These are phyloP conservation scores for Phodopus roborovskii DNA, from an alignment of 2,113 vertebrate genomes.

Conservation along the genomic window DNA sequence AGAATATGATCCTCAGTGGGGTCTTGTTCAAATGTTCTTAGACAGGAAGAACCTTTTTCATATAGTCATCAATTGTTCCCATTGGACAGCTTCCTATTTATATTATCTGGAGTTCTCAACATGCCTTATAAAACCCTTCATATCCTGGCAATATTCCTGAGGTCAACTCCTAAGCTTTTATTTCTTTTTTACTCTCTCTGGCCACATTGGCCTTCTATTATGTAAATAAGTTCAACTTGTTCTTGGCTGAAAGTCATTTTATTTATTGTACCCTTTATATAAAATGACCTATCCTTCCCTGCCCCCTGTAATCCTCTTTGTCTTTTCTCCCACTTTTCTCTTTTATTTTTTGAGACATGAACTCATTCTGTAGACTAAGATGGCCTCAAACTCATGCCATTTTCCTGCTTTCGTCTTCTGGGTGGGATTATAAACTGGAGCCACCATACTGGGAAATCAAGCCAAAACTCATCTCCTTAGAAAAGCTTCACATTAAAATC, in stretches of 20 bases:
- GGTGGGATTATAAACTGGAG: neutral
- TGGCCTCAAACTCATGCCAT: neutral
- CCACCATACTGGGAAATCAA: neutral
- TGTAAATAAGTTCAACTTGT: constrained; percentile 57
- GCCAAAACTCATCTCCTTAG: neutral
- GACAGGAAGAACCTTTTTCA: neutral
- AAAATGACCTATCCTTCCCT: constrained; percentile 21
- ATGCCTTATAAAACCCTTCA: neutral
- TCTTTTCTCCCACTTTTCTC: neutral
- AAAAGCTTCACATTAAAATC: constrained; percentile 35
- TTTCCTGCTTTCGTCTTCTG: neutral
- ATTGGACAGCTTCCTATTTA: neutral
- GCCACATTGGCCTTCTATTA: neutral
- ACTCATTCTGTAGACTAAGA: neutral
- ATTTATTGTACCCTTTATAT: neutral
- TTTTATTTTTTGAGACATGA: neutral
- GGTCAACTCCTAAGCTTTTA: neutral
- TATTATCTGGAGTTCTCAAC: constrained; percentile 1
- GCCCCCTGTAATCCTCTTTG: neutral
- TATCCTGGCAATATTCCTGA: constrained; percentile 3
- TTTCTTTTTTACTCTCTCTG: constrained; percentile 26
- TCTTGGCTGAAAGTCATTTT: constrained; percentile 5
- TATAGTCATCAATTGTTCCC: neutral
- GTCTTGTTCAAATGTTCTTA: neutral
- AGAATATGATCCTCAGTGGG: neutral